Percentiles rank a stretch among this genome's conserved stretches.
Conservation (phyloP, 2,797 vertebrate species). For the Jordanella pulchra region DNA sequence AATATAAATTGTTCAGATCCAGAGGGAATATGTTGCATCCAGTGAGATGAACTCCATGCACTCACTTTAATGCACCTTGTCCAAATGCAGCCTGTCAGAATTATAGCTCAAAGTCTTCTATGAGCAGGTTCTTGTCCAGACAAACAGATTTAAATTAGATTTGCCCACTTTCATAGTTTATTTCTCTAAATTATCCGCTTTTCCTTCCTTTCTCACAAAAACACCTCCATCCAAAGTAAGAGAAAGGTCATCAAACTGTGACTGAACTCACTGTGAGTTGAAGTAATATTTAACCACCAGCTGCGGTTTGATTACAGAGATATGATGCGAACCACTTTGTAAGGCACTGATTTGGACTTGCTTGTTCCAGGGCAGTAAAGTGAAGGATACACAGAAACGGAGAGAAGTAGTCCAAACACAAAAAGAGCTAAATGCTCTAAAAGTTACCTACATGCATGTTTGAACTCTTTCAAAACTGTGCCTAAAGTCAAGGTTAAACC, state of each 20-base stretch:
- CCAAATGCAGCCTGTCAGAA: not conserved
- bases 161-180: not conserved
- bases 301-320: constrained; percentile 3
- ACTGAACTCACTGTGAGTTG: not conserved
- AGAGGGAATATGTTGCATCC: too few species aligned
- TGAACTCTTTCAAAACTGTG: not conserved
- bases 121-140: not conserved
- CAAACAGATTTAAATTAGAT: not conserved
- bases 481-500: not conserved
- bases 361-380: not conserved
- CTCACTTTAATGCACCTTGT: not conserved
- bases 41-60: too few species aligned
- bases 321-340: not conserved
- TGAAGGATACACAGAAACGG: not conserved
- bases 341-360: constrained; percentile 4
- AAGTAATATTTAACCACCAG: constrained; percentile 7
- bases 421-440: not conserved
- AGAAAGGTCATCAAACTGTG: not conserved
- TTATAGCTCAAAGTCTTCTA: constrained; percentile 2
- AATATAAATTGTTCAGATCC: not conserved
- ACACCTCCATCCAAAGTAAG: too few species aligned
- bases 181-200: not conserved
- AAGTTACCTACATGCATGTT: not conserved
- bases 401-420: not conserved
- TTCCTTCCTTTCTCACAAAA: not conserved